These are phyloP conservation scores for Trematocara zebra DNA, from an alignment of 2,113 vertebrate genomes.

Conservation along the genomic window DNA sequence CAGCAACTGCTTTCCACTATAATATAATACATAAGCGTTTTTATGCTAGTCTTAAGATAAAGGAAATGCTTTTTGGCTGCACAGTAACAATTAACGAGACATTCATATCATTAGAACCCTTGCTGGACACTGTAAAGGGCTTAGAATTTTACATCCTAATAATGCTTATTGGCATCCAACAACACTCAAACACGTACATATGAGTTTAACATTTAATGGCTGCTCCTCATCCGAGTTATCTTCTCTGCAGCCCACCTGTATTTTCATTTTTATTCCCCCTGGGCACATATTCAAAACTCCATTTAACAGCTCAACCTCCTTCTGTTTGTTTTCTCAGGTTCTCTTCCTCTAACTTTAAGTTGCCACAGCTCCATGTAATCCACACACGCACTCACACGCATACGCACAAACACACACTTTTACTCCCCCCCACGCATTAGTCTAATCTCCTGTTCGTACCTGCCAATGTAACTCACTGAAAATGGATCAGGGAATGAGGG, in stretches of 20 bases:
- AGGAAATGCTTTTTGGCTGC: background rate
- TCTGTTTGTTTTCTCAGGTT: constrained; percentile 13
- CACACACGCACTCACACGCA: background rate
- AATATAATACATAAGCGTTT: background rate
- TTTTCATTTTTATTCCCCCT: background rate
- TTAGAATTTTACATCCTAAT: background rate
- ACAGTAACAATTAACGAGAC: background rate
- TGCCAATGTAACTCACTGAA: constrained; percentile 31
- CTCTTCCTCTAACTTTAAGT: constrained; percentile 1
- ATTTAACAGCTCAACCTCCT: background rate
- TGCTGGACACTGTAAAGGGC: background rate
- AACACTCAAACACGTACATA: background rate
- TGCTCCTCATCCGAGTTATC: background rate
- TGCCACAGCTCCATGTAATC: constrained; percentile 23
- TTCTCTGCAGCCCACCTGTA: background rate
- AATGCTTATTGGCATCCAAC: background rate
- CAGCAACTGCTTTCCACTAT: background rate
- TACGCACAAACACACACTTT: background rate
- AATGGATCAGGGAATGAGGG: constrained; percentile 47
- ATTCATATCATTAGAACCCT: background rate
- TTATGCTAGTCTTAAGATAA: background rate
- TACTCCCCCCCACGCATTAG: background rate
- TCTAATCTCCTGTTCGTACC: constrained; percentile 46
- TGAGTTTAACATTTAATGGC: background rate
- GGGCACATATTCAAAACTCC: background rate